These are phyloP conservation scores for Epirrhoe alternata DNA, from an alignment of 2,888 invertebrate species.

Conservation along the genomic window DNA sequence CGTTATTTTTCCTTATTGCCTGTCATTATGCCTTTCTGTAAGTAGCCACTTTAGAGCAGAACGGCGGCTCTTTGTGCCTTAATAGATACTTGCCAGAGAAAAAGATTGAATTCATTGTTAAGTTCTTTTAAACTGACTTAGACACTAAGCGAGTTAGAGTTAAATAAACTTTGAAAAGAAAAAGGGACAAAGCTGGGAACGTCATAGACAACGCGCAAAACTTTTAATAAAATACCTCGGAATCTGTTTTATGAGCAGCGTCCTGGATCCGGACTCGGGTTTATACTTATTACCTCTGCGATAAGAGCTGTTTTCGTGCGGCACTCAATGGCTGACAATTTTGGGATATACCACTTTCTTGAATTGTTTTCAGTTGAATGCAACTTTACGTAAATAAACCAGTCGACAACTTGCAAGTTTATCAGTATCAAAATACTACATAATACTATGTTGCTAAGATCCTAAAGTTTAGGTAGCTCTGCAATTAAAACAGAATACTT, in stretches of 20 bases:
- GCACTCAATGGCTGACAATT: slow-evolving; percentile 29
- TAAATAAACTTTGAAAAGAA: slow-evolving; percentile 57
- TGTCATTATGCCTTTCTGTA: slow-evolving; percentile 47
- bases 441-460: not conserved
- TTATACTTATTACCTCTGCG: slow-evolving; percentile 33
- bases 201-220: slow-evolving; percentile 59
- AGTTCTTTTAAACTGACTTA: slow-evolving; percentile 57
- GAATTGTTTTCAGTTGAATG: slow-evolving; percentile 15
- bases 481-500: not conserved
- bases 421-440: not conserved
- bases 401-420: slow-evolving; percentile 3
- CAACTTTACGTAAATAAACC: slow-evolving; percentile 18
- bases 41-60: slow-evolving; percentile 50
- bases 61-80: slow-evolving; percentile 53
- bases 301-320: slow-evolving; percentile 40
- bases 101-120: slow-evolving; percentile 61
- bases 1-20: slow-evolving; percentile 47
- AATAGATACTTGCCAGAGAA: slow-evolving; percentile 55
- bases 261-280: slow-evolving; percentile 33
- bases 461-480: not conserved
- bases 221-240: slow-evolving; percentile 61
- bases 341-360: slow-evolving; percentile 27
- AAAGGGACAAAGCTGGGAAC: slow-evolving; percentile 52
- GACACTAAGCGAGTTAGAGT: slow-evolving; percentile 57
- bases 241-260: slow-evolving; percentile 53